These are phyloP conservation scores for Trachymyrmex cornetzi DNA, from an alignment of 1,140 invertebrate species.

Conservation along the genomic window DNA sequence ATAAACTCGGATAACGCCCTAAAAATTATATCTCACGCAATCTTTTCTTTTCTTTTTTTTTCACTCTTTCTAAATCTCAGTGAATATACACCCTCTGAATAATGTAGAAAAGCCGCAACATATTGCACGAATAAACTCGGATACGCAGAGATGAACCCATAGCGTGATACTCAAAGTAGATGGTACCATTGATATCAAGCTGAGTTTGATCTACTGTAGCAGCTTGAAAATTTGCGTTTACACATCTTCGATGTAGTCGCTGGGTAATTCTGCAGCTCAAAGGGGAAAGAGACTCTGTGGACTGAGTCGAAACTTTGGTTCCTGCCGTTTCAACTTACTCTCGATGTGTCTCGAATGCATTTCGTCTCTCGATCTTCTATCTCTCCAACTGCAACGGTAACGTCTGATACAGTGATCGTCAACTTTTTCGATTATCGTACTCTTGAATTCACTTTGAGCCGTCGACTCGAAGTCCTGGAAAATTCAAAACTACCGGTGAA, in stretches of 20 bases:
- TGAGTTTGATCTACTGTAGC: conserved; percentile 37
- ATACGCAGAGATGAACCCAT: not conserved
- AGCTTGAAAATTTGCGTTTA: conserved; percentile 61
- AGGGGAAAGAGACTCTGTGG: conserved; percentile 59
- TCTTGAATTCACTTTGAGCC: conserved; percentile 57
- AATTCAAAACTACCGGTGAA: conserved; percentile 15
- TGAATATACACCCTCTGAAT: not conserved
- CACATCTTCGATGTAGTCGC: conserved; percentile 44
- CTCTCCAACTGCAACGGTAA: conserved; percentile 57
- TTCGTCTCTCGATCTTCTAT: conserved; percentile 67
- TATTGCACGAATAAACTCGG: not conserved
- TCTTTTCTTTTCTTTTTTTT: too few species aligned
- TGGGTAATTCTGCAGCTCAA: conserved; percentile 55
- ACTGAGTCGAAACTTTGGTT: conserved; percentile 69
- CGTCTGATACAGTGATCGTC: conserved; percentile 58
- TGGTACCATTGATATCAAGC: conserved; percentile 44
- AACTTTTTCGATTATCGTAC: conserved; percentile 64
- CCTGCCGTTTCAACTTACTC: conserved; percentile 61
- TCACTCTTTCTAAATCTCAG: not conserved
- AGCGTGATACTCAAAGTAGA: conserved; percentile 33
- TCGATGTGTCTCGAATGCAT: conserved; percentile 71
- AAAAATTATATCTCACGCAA: too few species aligned
- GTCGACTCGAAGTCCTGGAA: conserved; percentile 27
- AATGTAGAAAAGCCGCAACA: not conserved
- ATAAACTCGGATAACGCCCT: not conserved